These are phyloP conservation scores for Ranitomeya variabilis DNA, from an alignment of 2,113 vertebrate genomes.

Conservation along the genomic window DNA sequence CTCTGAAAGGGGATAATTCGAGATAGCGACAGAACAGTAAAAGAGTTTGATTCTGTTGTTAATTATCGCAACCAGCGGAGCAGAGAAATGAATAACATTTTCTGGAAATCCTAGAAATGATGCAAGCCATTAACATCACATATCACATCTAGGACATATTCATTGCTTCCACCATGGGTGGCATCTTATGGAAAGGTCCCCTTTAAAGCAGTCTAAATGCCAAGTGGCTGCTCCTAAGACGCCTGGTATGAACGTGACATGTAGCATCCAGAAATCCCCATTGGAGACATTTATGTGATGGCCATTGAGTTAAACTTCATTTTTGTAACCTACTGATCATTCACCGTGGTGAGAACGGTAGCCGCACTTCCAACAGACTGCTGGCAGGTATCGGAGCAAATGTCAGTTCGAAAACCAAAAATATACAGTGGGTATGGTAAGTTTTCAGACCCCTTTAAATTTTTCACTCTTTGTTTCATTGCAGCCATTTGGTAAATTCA, in stretches of 20 bases:
- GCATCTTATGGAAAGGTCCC: neutral
- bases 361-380: constrained; percentile 58
- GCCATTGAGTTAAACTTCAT: neutral
- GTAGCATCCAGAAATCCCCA: neutral
- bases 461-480: too few relatives aligned
- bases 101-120: neutral
- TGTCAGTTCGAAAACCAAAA: too few relatives aligned
- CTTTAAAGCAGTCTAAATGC: constrained; percentile 27
- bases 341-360: constrained; percentile 52
- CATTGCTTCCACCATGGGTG: too few relatives aligned
- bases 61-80: neutral
- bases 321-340: constrained; percentile 47
- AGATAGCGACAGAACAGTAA: neutral
- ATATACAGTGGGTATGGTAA: too few relatives aligned
- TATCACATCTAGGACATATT: neutral
- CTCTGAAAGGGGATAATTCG: constrained; percentile 4
- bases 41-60: neutral
- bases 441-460: too few relatives aligned
- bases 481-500: too few relatives aligned
- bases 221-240: neutral
- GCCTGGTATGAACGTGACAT: neutral
- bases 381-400: constrained; percentile 60
- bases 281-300: constrained; percentile 1
- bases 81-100: neutral
- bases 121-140: neutral